phyloP scores from a whole-genome alignment of 1,140 invertebrate genomes.

The Megalonaias nervosa region DNA sequence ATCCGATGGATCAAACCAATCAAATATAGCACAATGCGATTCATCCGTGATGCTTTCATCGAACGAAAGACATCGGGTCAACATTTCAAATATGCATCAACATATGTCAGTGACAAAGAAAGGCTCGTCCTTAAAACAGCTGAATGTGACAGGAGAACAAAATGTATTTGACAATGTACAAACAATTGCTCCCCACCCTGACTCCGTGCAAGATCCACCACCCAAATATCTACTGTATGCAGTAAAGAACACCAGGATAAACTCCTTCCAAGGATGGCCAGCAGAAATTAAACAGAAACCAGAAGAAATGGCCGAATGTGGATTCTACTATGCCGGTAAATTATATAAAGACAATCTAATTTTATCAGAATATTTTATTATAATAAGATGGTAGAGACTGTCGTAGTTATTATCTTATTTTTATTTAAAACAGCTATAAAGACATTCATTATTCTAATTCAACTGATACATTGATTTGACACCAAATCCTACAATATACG shows the following conservation, averaged over 20 bases:
- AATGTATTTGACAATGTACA: not conserved
- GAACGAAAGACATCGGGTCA: not conserved
- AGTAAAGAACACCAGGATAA: not conserved
- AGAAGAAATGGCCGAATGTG: conserved; percentile 18
- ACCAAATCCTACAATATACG: no score
- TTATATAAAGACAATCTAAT: no score
- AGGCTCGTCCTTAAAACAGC: not conserved
- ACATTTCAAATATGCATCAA: conserved; percentile 5
- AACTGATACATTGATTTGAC: not conserved
- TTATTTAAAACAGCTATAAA: not conserved
- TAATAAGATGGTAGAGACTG: not conserved
- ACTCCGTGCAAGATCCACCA: not conserved
- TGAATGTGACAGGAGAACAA: no score
- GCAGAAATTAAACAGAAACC: conserved; percentile 4
- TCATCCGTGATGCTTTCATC: not conserved
- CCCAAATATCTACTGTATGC: conserved; percentile 1
- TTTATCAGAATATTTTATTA: not conserved
- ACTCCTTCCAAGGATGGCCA: conserved; percentile 17
- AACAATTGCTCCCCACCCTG: not conserved
- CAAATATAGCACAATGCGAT: not conserved
- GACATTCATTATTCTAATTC: not conserved
- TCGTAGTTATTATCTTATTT: not conserved
- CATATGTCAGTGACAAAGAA: not conserved
- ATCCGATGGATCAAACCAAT: not conserved
- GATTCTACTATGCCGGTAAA: conserved; percentile 25